Evolutionary conservation across 1,140 invertebrate genomes (phyloP).

Genomic region (Capitella teleta): DNA sequence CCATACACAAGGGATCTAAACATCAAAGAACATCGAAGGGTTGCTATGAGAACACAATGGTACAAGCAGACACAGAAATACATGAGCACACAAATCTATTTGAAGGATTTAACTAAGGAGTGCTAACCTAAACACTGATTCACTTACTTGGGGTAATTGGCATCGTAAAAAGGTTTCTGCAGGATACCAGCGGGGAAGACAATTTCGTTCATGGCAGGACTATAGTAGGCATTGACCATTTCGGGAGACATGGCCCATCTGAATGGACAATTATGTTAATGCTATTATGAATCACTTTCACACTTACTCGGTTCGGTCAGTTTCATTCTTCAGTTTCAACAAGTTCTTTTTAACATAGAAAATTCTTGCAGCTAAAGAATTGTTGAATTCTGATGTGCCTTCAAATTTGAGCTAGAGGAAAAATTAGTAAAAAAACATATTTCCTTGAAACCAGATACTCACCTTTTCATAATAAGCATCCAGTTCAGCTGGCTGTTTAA

Average conservation of each 20-base stretch:
- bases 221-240: constrained; percentile 39
- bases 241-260: constrained; percentile 24
- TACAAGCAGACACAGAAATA: neutral
- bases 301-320: no score
- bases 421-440: no score
- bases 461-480: constrained; percentile 63
- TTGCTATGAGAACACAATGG: neutral
- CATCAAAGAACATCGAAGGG: neutral
- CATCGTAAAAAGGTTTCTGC: constrained; percentile 71
- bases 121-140: neutral
- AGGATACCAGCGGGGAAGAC: constrained; percentile 86
- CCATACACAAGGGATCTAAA: constrained; percentile 25
- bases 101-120: neutral
- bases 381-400: no score
- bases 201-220: constrained; percentile 31
- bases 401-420: no score
- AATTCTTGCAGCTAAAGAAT: no score
- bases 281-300: no score
- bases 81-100: neutral
- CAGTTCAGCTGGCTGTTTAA: constrained; percentile 61
- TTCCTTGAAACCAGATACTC: no score
- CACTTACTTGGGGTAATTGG: constrained; percentile 6
- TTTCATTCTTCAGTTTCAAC: no score
- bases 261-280: no score
- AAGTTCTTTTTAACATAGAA: no score